Conservation (phyloP, 2,113 vertebrate species). For the Otolemur garnettii region DNA sequence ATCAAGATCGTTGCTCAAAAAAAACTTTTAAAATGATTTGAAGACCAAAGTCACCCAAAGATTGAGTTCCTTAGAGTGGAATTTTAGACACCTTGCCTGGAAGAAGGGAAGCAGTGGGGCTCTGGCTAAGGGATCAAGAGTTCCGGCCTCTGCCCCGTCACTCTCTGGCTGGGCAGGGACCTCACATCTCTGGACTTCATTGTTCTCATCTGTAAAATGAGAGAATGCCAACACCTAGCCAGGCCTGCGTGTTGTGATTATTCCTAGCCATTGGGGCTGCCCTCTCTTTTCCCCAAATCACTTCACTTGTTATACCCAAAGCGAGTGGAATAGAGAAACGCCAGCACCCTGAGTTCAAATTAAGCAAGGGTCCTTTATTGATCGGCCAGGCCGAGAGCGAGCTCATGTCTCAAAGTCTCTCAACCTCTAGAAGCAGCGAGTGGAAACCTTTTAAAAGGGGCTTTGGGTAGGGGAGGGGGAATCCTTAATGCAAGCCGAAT, state of each 20-base stretch:
- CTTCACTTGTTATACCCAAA: no score
- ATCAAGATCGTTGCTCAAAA: not conserved
- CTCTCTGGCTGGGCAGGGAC: not conserved
- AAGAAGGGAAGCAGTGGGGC: not conserved
- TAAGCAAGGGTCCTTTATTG: no score
- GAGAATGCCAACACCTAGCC: fast-evolving
- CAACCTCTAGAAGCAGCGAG: no score
- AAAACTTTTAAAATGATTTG: not conserved
- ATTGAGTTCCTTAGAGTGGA: not conserved
- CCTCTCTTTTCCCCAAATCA: fast-evolving
- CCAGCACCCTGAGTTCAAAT: no score
- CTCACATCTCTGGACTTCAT: not conserved
- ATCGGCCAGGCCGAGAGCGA: no score
- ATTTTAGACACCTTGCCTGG: not conserved
- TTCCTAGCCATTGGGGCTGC: not conserved
- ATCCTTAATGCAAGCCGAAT: no score
- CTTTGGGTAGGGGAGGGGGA: no score
- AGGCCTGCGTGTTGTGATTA: not conserved
- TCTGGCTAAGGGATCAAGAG: not conserved
- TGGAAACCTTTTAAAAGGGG: no score
- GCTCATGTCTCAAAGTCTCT: no score
- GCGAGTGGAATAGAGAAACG: no score
- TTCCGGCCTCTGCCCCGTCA: not conserved
- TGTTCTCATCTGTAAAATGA: not conserved
- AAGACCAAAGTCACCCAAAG: not conserved